These are phyloP conservation scores for Mustela lutreola DNA, from an alignment of 2,113 vertebrate genomes.

Conservation along the genomic window DNA sequence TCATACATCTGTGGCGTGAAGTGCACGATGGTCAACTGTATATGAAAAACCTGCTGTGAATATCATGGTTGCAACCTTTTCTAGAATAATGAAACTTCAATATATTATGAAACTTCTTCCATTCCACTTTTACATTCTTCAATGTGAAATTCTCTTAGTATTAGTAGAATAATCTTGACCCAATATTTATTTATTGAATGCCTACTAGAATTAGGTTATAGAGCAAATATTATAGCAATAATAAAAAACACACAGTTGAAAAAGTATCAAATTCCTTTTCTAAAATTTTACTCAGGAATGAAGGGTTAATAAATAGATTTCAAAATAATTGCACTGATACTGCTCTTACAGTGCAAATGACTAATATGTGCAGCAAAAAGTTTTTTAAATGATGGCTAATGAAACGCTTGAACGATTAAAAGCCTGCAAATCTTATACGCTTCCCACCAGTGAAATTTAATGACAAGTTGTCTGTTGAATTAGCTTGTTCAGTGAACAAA, in stretches of 20 bases:
- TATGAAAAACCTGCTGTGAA: background rate
- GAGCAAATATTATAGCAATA: background rate
- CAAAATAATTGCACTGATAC: conserved; percentile 30
- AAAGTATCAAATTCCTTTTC: background rate
- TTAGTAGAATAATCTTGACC: background rate
- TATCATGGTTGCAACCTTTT: background rate
- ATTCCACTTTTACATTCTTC: background rate
- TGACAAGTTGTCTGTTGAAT: conserved; percentile 80
- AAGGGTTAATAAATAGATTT: conserved; percentile 59
- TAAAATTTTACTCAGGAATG: background rate
- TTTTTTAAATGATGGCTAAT: conserved; percentile 61
- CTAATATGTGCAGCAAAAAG: background rate
- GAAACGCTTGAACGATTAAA: conserved; percentile 74
- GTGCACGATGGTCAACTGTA: background rate
- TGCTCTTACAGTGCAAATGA: conserved; percentile 37
- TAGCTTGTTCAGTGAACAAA: conserved; percentile 74
- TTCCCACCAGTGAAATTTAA: conserved; percentile 77
- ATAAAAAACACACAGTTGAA: background rate
- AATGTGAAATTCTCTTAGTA: background rate
- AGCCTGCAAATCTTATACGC: conserved; percentile 61
- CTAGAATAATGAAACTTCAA: background rate
- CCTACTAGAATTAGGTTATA: background rate
- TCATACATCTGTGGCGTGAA: rapidly evolving
- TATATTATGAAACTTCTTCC: background rate
- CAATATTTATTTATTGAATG: background rate